Evolutionary conservation across 2,797 vertebrate species (phyloP), one percentile per base, ranked within the genome.

Genomic region (Alcedo quadribrachys): DNA sequence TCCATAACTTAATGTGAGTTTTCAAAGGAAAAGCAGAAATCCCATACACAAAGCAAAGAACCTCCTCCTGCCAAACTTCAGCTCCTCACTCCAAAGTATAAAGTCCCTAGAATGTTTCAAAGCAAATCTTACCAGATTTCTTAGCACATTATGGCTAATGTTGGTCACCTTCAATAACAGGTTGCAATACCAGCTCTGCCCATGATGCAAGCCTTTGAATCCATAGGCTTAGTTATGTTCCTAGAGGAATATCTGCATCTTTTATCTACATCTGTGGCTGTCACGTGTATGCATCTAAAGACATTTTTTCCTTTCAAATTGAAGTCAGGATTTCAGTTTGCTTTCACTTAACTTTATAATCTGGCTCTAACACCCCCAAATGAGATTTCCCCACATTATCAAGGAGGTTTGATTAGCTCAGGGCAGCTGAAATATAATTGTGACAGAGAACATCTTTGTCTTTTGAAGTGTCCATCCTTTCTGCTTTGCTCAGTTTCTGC

Each of bases 171-270:
- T 77, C 71, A 87, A 70, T 67, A 15, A 48, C 1, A 35, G 46
- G 46, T 11, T 85, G 73, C 40, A n/a, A 43, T 19, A 67, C 43
- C 62, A 62, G 75, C 77, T 86, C 73, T 95, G 66, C 79, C 75
- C 57, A 3, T 3, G 84, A 70, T 73, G 70, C 79, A 81, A 90
- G 57, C 61, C 63, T 89, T 67, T 55, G 35, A 19, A 42, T 20
- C 32, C 68, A 50, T 8, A 21, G 48, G 7, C 9, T 19, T 70
- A 57, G 71, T 4, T 79, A 43, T 54, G 51, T 60, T 89, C 75
- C 83, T 75, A 69, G 25, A n/a, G 43, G 55, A 42, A 46, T 67
- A 77, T 70, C 86, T 92, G 57, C 86, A 95, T 45, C 81, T 82
- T 68, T 68, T 85, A 40, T 46, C 86, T 88, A 24, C 71, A 68